These are phyloP conservation scores for Ectemnius cavifrons DNA, from an alignment of 2,888 invertebrate genomes.

Conservation along the genomic window DNA sequence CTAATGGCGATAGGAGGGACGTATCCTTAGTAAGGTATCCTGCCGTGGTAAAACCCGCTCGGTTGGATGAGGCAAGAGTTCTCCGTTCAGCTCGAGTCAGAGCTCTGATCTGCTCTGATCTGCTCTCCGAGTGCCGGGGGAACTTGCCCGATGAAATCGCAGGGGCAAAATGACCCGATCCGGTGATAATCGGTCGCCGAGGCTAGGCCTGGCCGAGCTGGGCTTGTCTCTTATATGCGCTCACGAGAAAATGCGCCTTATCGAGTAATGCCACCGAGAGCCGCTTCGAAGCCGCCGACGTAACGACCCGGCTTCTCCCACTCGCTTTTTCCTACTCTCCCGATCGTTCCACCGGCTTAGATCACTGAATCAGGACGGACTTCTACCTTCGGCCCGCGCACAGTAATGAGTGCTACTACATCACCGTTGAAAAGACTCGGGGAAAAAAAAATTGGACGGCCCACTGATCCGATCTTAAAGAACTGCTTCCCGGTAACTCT, in stretches of 20 bases:
- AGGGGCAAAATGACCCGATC: conserved; percentile 27
- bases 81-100: neutral
- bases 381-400: too few relatives aligned
- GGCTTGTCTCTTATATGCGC: conserved; percentile 16
- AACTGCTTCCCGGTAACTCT: too few relatives aligned
- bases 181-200: conserved; percentile 23
- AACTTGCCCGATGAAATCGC: conserved; percentile 35
- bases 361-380: too few relatives aligned
- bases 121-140: neutral
- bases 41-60: conserved; percentile 19
- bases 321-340: conserved; percentile 7
- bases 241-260: conserved; percentile 45
- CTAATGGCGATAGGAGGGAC: too few relatives aligned
- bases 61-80: conserved; percentile 22
- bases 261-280: conserved; percentile 38
- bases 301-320: neutral
- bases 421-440: too few relatives aligned
- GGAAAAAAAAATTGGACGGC: too few relatives aligned
- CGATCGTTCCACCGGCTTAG: conserved; percentile 7
- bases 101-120: neutral
- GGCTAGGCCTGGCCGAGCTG: neutral
- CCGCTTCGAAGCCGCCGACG: conserved; percentile 22
- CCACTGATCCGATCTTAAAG: too few relatives aligned
- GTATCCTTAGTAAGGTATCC: conserved; percentile 9
- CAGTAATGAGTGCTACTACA: too few relatives aligned